Percentiles rank a stretch among this genome's conserved stretches.
Evolutionary conservation across 1,140 invertebrate species (phyloP).

Genomic region (Drosophila guanche): DNA sequence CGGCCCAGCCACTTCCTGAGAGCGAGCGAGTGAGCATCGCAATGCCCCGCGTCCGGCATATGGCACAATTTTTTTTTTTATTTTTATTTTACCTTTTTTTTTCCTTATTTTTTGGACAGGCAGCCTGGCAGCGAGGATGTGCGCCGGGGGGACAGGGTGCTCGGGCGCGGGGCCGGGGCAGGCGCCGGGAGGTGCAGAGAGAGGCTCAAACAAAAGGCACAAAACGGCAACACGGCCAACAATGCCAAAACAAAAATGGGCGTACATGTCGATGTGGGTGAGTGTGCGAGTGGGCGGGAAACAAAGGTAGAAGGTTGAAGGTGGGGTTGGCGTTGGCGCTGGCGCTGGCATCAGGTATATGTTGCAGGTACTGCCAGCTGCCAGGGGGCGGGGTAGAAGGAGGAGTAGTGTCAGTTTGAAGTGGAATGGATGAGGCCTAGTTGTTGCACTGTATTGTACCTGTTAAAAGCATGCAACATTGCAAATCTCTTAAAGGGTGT

Average conservation of each 20-base stretch:
- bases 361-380: no score
- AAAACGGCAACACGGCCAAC: conserved; percentile 62
- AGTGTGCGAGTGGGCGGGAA: background rate
- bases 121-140: background rate
- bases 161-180: background rate
- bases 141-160: background rate
- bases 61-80: conserved; percentile 71
- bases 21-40: conserved; percentile 47
- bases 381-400: background rate
- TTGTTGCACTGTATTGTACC: conserved; percentile 34
- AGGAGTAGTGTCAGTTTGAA: conserved; percentile 1
- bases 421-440: conserved; percentile 36
- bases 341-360: no score
- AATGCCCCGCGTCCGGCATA: conserved; percentile 69
- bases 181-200: background rate
- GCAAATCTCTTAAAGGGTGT: conserved; percentile 47
- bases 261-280: conserved; percentile 21
- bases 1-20: no score
- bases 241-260: conserved; percentile 52
- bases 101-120: conserved; percentile 2
- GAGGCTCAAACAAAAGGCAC: conserved; percentile 64
- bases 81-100: conserved; percentile 6
- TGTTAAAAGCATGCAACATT: conserved; percentile 60
- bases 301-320: background rate
- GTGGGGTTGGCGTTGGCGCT: background rate